phyloP scores from a whole-genome alignment of 2,113 vertebrate species.

The Pangasianodon hypophthalmus region DNA sequence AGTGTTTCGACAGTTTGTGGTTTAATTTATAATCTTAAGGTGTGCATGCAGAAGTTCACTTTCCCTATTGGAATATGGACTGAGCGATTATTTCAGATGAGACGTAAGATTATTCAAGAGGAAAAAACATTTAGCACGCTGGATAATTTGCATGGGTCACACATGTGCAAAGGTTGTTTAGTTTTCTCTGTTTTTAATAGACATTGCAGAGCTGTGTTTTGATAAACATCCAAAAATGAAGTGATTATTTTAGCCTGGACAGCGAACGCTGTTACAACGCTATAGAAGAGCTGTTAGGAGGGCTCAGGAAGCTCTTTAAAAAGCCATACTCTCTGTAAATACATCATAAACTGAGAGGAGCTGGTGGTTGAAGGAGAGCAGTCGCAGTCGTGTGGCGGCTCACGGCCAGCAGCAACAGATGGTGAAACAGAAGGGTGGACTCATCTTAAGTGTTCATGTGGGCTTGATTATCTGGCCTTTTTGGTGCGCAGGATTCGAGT shows the following conservation, averaged over 20 bases:
- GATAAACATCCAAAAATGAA: background rate
- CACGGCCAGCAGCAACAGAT: constrained; percentile 56
- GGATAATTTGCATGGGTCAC: background rate
- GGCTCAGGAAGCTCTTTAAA: background rate
- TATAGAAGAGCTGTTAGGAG: background rate
- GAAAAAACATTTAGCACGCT: background rate
- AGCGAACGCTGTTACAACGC: background rate
- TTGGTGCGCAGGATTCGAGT: constrained; percentile 49
- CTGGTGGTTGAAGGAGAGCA: background rate
- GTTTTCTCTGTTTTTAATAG: background rate
- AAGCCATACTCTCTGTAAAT: background rate
- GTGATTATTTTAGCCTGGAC: background rate
- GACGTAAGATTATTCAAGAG: background rate
- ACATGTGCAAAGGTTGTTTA: background rate
- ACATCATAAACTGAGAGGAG: background rate
- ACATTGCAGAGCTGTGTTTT: background rate
- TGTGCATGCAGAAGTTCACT: background rate
- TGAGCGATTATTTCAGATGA: background rate
- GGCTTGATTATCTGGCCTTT: constrained; percentile 57
- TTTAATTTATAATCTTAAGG: background rate
- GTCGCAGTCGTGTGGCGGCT: constrained; percentile 9
- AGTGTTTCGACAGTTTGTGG: background rate
- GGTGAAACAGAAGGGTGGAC: constrained; percentile 56
- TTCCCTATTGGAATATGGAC: background rate
- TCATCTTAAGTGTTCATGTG: constrained; percentile 55